Conservation (phyloP, 2,797 vertebrate genomes). For the Eulemur mongoz region DNA sequence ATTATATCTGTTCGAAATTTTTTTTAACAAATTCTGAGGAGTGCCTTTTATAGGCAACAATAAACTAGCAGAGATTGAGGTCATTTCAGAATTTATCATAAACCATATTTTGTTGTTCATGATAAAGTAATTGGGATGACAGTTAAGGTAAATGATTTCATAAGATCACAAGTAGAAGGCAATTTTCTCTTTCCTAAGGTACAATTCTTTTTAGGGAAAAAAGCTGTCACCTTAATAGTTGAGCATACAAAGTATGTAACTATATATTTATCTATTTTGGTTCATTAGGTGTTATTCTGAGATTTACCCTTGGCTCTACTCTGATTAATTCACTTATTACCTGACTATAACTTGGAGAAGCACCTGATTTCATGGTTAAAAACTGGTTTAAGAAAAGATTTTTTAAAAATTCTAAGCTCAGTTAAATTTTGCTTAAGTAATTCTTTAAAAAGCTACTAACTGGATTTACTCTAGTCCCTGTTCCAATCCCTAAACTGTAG, state of each 20-base stretch:
- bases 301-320: not conserved
- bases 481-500: not conserved
- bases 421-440: constrained; percentile 33
- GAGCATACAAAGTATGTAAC: not conserved
- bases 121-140: not conserved
- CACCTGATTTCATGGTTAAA: not conserved
- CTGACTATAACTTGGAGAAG: not conserved
- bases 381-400: not conserved
- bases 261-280: not conserved
- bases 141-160: not conserved
- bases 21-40: not conserved
- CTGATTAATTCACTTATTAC: not conserved
- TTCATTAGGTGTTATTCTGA: not conserved
- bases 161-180: not conserved
- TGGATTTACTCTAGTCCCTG: not conserved
- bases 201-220: not conserved
- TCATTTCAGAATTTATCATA: not conserved
- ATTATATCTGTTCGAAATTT: not conserved
- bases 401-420: not conserved
- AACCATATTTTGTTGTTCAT: not conserved
- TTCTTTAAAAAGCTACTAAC: not conserved
- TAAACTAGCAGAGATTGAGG: not conserved
- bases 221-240: not conserved
- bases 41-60: not conserved
- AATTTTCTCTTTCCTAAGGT: not conserved